phyloP scores from a whole-genome alignment of 2,113 vertebrate genomes.

The Crotalus viridis region DNA sequence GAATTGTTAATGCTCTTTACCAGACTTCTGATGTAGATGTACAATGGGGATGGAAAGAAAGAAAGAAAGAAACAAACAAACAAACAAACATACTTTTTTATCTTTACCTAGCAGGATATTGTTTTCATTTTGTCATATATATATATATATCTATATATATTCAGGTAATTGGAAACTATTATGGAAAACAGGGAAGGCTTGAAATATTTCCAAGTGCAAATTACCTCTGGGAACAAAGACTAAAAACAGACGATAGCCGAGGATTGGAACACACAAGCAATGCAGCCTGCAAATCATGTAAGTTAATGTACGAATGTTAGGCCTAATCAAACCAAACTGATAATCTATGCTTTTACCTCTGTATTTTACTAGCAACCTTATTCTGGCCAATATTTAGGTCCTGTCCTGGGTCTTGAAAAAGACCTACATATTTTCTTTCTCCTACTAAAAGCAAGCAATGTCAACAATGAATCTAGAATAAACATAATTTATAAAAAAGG shows the following conservation, averaged over 20 bases:
- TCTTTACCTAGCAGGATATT: neutral
- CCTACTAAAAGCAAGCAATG: too few species aligned
- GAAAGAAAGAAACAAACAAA: neutral
- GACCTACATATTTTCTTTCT: too few species aligned
- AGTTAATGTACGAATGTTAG: conserved; percentile 61
- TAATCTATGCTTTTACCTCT: neutral
- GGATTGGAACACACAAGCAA: conserved; percentile 67
- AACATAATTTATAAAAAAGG: neutral
- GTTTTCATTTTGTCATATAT: neutral
- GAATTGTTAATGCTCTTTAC: neutral
- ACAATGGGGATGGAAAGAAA: neutral
- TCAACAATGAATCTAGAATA: neutral
- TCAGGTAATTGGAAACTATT: conserved; percentile 91
- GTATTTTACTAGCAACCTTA: too few species aligned
- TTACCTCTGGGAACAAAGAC: conserved; percentile 73
- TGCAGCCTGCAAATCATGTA: conserved; percentile 88
- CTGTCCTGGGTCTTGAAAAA: too few species aligned
- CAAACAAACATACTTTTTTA: neutral
- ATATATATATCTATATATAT: neutral
- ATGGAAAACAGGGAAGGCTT: conserved; percentile 84
- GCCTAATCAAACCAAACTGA: neutral
- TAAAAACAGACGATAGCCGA: conserved; percentile 69
- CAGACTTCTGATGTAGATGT: neutral
- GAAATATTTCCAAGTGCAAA: conserved; percentile 82
- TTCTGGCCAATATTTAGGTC: too few species aligned